A percentile compares a stretch with the other conserved stretches of the same genome.
Evolutionary conservation across 2,113 vertebrate genomes (phyloP).

Genomic region (Circaetus cinerascens): DNA sequence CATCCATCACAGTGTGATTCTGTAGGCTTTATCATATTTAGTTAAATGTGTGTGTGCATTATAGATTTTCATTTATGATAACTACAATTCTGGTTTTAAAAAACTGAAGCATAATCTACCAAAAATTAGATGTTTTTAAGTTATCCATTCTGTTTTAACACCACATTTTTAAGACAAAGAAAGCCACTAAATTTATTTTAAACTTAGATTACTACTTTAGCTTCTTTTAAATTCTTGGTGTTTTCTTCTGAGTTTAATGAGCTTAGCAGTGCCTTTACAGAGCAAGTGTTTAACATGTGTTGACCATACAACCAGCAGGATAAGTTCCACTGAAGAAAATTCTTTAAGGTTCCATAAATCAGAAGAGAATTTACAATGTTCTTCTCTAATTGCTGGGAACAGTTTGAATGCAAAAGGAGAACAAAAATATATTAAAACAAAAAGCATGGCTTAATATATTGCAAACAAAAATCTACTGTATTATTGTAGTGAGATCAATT

Average conservation of each 20-base stretch:
- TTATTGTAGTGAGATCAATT: not conserved
- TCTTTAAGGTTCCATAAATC: slow-evolving; percentile 1
- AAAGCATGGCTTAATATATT: not conserved
- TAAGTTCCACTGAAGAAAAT: slow-evolving; percentile 19
- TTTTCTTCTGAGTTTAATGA: not conserved
- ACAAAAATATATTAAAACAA: not conserved
- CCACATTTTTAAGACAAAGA: not conserved
- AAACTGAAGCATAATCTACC: not conserved
- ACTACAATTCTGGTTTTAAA: not conserved
- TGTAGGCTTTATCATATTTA: not conserved
- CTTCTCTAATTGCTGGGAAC: not conserved
- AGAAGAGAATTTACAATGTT: not conserved
- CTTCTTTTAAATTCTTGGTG: not conserved
- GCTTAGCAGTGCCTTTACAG: slow-evolving; percentile 12
- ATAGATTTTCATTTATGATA: not conserved
- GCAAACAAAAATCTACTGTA: not conserved
- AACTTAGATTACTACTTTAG: not conserved
- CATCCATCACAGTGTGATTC: not conserved
- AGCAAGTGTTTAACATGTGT: slow-evolving; percentile 31
- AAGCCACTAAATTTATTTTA: not conserved
- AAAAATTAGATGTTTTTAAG: not conserved
- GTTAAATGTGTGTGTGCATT: not conserved
- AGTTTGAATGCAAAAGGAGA: not conserved
- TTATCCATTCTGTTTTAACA: not conserved
- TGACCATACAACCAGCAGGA: slow-evolving; percentile 17